Conservation (phyloP, 2,113 vertebrate genomes). For the Poicephalus gulielmi region DNA sequence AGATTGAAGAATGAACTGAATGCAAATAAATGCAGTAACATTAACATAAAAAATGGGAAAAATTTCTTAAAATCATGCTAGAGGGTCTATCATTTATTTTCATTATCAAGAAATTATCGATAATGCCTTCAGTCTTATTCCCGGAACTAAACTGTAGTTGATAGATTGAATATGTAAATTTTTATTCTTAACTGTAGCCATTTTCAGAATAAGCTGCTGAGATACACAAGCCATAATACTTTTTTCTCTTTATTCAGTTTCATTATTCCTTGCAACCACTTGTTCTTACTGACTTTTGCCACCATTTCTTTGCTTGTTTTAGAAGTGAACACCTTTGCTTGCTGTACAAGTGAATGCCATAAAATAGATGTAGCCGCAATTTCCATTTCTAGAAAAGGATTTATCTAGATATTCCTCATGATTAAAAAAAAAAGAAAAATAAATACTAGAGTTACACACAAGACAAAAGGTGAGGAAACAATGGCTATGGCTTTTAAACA, state of each 20-base stretch:
- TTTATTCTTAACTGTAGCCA: neutral
- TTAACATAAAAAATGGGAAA: neutral
- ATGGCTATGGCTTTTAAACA: neutral
- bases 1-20: neutral
- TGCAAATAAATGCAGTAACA: neutral
- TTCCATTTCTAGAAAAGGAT: neutral
- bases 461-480: neutral
- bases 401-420: neutral
- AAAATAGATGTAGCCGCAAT: accelerated
- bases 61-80: neutral
- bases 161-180: neutral
- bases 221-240: neutral
- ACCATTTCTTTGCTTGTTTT: neutral
- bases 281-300: neutral
- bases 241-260: neutral
- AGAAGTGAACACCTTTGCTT: neutral
- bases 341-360: neutral
- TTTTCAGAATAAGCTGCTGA: neutral
- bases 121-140: neutral
- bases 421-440: neutral
- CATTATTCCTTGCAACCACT: neutral
- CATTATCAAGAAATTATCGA: neutral
- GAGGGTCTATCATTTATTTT: neutral
- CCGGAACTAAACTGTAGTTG: neutral
- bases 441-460: neutral